A percentile compares a stretch with the other conserved stretches of the same genome.
These are phyloP conservation scores for Horisme vitalbata DNA, from an alignment of 2,888 invertebrate genomes.

Conservation along the genomic window DNA sequence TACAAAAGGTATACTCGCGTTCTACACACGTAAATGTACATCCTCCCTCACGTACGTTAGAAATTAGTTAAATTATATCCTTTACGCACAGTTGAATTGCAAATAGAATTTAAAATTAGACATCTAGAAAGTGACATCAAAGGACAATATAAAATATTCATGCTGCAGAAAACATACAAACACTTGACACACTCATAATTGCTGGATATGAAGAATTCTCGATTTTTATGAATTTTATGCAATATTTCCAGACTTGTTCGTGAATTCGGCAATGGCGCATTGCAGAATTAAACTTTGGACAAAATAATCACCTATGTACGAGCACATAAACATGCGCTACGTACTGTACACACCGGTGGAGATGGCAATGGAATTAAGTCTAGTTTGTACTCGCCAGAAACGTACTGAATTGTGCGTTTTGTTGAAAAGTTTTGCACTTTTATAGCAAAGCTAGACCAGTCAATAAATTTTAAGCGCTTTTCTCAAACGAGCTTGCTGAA, in stretches of 20 bases:
- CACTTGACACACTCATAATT: constrained; percentile 33
- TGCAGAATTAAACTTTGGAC: constrained; percentile 60
- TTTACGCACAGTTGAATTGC: constrained; percentile 59
- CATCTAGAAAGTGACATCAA: constrained; percentile 55
- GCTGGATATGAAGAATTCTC: constrained; percentile 35
- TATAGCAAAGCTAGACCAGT: constrained; percentile 55
- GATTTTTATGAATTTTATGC: constrained; percentile 41
- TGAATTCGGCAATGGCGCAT: constrained; percentile 56
- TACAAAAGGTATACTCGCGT: constrained; percentile 75
- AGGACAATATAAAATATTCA: constrained; percentile 48
- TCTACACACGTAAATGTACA: constrained; percentile 62
- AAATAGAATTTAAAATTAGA: constrained; percentile 71
- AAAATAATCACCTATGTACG: constrained; percentile 56
- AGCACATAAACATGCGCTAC: constrained; percentile 39
- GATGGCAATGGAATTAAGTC: constrained; percentile 47
- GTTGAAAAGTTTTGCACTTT: constrained; percentile 64
- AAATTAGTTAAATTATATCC: constrained; percentile 74
- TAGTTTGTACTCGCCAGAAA: constrained; percentile 49
- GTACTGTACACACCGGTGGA: no score
- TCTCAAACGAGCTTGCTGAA: constrained; percentile 56
- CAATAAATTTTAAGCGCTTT: constrained; percentile 63
- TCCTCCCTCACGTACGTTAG: constrained; percentile 63
- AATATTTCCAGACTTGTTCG: constrained; percentile 50
- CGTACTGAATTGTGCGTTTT: constrained; percentile 59
- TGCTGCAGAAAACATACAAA: constrained; percentile 36